These are phyloP conservation scores for Pararge aegeria DNA, from an alignment of 1,140 invertebrate species.

Conservation along the genomic window DNA sequence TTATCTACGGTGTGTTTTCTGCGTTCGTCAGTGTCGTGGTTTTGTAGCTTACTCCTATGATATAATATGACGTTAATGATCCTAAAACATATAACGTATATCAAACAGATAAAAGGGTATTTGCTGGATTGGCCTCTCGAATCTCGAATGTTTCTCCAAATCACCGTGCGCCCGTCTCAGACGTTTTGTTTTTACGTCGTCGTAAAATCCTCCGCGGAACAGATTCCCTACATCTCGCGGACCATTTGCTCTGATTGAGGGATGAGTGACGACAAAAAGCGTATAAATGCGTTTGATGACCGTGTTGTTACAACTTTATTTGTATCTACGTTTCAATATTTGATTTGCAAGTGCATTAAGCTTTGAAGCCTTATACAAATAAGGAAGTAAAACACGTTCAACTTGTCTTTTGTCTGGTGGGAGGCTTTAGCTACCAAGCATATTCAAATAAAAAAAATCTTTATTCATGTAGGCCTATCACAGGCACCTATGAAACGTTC, in stretches of 20 bases:
- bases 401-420: no score
- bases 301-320: background rate
- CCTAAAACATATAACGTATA: background rate
- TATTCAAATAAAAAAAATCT: no score
- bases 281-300: background rate
- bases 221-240: conserved; percentile 1
- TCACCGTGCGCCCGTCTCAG: background rate
- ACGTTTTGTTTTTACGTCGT: conserved; percentile 1
- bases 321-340: no score
- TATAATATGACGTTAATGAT: background rate
- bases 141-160: background rate
- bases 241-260: conserved; percentile 2
- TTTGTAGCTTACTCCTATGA: no score
- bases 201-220: conserved; percentile 3
- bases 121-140: background rate
- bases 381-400: no score
- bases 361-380: no score
- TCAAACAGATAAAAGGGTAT: conserved; percentile 1
- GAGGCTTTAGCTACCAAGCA: no score
- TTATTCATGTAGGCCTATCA: no score
- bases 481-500: no score
- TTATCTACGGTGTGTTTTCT: no score
- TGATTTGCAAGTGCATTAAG: no score
- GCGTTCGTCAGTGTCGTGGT: no score
- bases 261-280: conserved; percentile 3